phyloP scores from a whole-genome alignment of 2,113 vertebrate species.

The Microcebus tavaratra region DNA sequence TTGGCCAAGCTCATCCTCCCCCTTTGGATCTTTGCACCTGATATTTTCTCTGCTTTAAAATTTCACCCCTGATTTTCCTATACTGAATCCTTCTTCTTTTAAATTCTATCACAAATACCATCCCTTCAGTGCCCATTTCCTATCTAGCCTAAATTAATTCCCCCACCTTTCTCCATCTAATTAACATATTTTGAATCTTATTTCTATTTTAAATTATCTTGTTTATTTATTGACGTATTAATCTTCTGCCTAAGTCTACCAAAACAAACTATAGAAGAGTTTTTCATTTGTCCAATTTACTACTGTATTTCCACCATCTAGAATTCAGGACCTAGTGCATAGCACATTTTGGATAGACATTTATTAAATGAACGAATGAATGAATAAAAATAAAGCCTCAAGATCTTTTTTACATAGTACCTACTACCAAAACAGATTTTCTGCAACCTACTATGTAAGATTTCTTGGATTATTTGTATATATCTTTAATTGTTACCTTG shows the following conservation, averaged over 20 bases:
- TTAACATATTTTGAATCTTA: not conserved
- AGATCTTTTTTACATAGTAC: not conserved
- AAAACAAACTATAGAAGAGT: not conserved
- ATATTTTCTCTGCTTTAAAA: not conserved
- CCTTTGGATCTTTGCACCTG: not conserved
- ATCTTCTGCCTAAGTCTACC: not conserved
- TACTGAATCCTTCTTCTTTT: not conserved
- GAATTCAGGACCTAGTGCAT: not conserved
- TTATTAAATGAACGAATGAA: not conserved
- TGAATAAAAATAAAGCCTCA: not conserved
- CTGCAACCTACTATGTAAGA: not conserved
- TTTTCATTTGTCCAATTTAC: not conserved
- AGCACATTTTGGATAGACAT: not conserved
- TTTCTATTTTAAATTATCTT: not conserved
- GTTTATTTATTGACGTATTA: not conserved
- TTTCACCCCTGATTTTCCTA: not conserved
- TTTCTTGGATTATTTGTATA: not conserved
- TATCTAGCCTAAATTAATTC: not conserved
- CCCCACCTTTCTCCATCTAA: not conserved
- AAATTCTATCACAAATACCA: not conserved
- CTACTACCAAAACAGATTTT: not conserved
- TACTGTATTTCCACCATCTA: not conserved
- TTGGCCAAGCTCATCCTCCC: not conserved
- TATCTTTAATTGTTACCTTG: not conserved
- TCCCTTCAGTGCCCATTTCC: too few species aligned